Evolutionary conservation across 2,113 vertebrate genomes (phyloP), one percentile per base, ranked within the genome.

Genomic region (Poeciliopsis prolifica): DNA sequence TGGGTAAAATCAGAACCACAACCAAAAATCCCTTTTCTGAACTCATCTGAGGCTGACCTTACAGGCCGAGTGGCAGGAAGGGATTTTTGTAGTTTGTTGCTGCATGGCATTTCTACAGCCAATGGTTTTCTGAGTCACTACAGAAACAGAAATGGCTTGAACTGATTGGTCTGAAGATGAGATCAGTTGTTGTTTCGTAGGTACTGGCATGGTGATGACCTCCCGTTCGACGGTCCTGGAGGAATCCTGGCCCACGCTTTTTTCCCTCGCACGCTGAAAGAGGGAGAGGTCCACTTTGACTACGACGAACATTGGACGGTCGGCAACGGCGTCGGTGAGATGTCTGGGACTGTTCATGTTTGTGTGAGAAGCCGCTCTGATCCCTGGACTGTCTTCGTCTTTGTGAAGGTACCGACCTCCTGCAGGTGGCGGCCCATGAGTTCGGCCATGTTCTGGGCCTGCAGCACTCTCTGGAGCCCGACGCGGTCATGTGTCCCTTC

Each of bases 241-340:
- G 97, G 96, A 66, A 95, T 98, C 78, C 92, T 98, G 70, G 97
- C 97, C 3, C 97, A 98, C 0, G 97, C 97, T 0, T 98, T 96
- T 85, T 98, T 98, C 80, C 97, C 97, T 30, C 95, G 93, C 80
- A 98, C 96, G 0, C 95, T 96, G 77, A 91, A 95, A 33, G 93
- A 96, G 65, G 97, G 97, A 48, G 95, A 98, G 0, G 95, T 98
- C 72, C 97, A 98, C 79, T 98, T 98, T 77, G 97, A 98, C 93
- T 97, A 96, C 0, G 97, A 98, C 0, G 97, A 98, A 91, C 88
- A 93, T 58, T 98, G 97, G 97, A 97, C 96, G 0, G 82, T 96
- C 22, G 96, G 96, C 70, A 96, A 95, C 79, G 87, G 87, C 80
- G 90, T 95, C 86, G 97, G 97, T 98, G 90, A 1, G 94, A 33